Evolutionary conservation across 2,113 vertebrate species (phyloP), one percentile per base, ranked within the genome.

Genomic region (Dermatemys mawii): DNA sequence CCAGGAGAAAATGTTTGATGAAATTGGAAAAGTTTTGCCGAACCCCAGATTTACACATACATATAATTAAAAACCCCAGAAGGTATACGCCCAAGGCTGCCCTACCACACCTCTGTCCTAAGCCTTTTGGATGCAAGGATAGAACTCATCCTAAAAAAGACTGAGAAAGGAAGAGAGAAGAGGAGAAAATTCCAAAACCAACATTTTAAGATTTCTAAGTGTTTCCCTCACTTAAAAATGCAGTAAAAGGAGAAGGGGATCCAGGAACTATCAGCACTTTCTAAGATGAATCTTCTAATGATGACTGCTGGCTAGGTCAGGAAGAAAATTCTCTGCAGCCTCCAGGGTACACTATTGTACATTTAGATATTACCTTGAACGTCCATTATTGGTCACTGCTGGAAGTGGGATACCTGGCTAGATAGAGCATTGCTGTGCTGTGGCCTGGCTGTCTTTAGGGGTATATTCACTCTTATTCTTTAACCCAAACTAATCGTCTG

Each of bases 121-220:
- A 97, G 73, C 73, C 78, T 94, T 92, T 88, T 93, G 53, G 78
- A 94, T 46, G 22, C 87, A 79, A 78, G 88, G 84, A 81, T 49
- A 84, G 90, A 92, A 29, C 13, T 76, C 41, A 13, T 46, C 41
- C 44, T 93, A 70, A 35, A 84, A 89, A 89, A 67, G 49, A 93
- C 0, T 0, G 14, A 97, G 87, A 88, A 94, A 78, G 49, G 70
- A 90, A 75, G 53, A 89, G 86, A 41, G 54, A 85, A 84, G 73
- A 85, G 89, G 80, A 90, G 89, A 80, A 67, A 19, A n/a, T 93
- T 93, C 80, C 82, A 85, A 90, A 63, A 95, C 80, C 0, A 0
- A 1, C 81, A 88, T 79, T 81, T 76, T 19, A 86, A 84, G 73
- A 89, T 89, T 90, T 97, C 85, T 73, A 89, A 93, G 86, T 84